phyloP scores from a whole-genome alignment of 2,113 vertebrate genomes.

The Camelus bactrianus region DNA sequence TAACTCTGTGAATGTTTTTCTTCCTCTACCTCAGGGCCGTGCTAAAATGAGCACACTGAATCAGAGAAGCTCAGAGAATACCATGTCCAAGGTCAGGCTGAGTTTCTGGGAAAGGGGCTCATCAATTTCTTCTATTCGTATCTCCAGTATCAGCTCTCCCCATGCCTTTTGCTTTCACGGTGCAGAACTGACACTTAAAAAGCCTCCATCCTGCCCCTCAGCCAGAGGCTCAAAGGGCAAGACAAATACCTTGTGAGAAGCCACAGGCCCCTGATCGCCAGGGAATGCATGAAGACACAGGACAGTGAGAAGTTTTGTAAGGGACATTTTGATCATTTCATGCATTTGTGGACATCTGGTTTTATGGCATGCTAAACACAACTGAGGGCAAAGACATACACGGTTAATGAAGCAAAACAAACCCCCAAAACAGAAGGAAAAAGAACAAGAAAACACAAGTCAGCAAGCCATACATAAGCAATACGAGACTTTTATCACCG shows the following conservation, averaged over 20 bases:
- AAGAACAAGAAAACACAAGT: conserved; percentile 18
- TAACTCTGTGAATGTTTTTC: neutral
- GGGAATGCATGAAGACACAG: conserved; percentile 81
- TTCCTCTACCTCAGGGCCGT: neutral
- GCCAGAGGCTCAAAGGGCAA: neutral
- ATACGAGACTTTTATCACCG: neutral
- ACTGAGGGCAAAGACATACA: conserved; percentile 85
- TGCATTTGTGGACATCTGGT: conserved; percentile 85
- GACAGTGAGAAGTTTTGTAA: conserved; percentile 81
- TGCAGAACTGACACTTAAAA: neutral
- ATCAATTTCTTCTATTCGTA: conserved; percentile 48
- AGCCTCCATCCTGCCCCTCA: conserved; percentile 9
- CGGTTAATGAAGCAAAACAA: conserved; percentile 80
- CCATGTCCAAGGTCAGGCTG: conserved; percentile 74
- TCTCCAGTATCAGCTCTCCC: conserved; percentile 18
- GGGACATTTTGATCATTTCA: conserved; percentile 87
- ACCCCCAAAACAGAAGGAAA: conserved; percentile 50
- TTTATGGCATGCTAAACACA: conserved; percentile 88
- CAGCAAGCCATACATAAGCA: neutral
- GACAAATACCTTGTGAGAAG: conserved; percentile 84
- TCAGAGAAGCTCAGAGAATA: neutral
- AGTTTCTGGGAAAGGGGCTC: conserved; percentile 76
- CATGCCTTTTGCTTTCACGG: neutral
- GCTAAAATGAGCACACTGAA: neutral
- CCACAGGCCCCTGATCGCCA: conserved; percentile 79